Percentiles rank a stretch among this genome's conserved stretches.
phyloP scores from a whole-genome alignment of 1,140 invertebrate species.

The Pogonus chalceus region DNA sequence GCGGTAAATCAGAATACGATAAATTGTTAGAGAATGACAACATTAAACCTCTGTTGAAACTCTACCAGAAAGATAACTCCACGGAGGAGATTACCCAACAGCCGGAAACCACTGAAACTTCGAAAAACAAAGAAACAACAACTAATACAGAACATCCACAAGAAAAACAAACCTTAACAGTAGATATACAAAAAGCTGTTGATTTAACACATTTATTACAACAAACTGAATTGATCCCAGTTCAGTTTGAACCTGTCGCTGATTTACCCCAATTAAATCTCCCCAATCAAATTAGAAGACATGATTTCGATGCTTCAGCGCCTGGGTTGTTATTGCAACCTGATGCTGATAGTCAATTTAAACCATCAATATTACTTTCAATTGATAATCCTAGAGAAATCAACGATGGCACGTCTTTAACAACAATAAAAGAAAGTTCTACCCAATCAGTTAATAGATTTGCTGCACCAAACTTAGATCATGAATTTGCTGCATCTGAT shows the following conservation, averaged over 20 bases:
- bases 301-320: not conserved
- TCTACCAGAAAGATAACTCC: slow-evolving; percentile 22
- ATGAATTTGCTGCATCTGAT: not conserved
- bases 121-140: not conserved
- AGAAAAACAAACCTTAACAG: not conserved
- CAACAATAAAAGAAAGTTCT: not conserved
- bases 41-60: slow-evolving; percentile 26
- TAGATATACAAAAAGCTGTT: not conserved
- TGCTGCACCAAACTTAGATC: no score
- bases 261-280: not conserved
- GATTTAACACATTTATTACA: not conserved
- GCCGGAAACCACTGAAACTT: not conserved
- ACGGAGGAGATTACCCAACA: not conserved
- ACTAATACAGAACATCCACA: not conserved
- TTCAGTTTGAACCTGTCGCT: not conserved
- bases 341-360: not conserved
- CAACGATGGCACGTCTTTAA: not conserved
- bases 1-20: slow-evolving; percentile 26
- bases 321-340: not conserved
- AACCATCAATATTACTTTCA: not conserved
- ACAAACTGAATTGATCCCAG: not conserved
- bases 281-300: not conserved
- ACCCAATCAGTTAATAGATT: not conserved
- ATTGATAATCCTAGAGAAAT: not conserved
- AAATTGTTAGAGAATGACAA: slow-evolving; percentile 30